Evolutionary conservation across 2,113 vertebrate species (phyloP).

Genomic region (Pituophis catenifer): DNA sequence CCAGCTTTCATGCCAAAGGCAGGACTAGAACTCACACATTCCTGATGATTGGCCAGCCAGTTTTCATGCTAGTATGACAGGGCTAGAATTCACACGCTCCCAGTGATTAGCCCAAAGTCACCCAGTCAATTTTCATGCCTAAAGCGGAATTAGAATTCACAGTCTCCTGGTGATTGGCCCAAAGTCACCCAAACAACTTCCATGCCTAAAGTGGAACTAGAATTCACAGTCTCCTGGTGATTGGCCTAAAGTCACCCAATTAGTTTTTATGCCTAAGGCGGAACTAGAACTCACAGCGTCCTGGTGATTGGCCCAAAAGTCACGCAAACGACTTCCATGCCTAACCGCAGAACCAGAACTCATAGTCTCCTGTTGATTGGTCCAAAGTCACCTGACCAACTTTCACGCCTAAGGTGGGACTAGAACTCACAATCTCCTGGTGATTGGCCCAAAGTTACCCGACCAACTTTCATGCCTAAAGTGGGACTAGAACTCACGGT

Average conservation of each 20-base stretch:
- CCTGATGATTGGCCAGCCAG: not conserved
- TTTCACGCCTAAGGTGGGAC: no score
- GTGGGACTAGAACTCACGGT: not conserved
- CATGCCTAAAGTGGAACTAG: not conserved
- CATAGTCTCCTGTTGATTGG: no score
- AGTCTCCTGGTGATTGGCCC: not conserved
- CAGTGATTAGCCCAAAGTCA: not conserved
- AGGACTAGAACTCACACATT: not conserved
- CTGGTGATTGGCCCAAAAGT: no score
- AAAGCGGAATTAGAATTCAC: not conserved
- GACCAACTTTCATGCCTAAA: not conserved
- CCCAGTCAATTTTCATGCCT: not conserved
- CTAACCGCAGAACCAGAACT: no score
- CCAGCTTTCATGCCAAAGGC: not conserved
- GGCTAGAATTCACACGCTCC: not conserved
- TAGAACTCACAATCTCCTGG: no score
- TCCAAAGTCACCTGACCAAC: no score
- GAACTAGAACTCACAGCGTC: no score
- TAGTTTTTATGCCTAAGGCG: no score
- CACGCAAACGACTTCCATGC: no score
- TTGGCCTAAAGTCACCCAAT: no score
- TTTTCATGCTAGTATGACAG: not conserved
- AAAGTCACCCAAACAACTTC: not conserved
- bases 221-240: not conserved
- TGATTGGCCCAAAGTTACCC: no score